These are phyloP conservation scores for Calyptomena viridis DNA, from an alignment of 2,113 vertebrate species.

Conservation along the genomic window DNA sequence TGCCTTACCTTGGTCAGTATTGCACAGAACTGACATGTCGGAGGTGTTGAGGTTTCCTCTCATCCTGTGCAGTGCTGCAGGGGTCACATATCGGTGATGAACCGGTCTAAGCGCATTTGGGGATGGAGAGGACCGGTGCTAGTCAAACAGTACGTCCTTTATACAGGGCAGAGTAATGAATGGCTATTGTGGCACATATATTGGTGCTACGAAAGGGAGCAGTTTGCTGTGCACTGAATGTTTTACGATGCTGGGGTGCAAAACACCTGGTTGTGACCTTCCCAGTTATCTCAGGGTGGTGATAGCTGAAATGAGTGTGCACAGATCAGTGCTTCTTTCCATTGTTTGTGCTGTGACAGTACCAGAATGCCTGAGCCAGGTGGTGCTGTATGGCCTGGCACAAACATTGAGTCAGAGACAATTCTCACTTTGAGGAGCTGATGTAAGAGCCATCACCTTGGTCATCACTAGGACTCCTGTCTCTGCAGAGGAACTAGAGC, in stretches of 20 bases:
- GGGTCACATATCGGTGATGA: neutral
- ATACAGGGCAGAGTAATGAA: fast-evolving
- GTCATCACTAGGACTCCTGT: neutral
- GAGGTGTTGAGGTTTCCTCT: neutral
- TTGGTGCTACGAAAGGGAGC: neutral
- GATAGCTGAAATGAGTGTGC: neutral
- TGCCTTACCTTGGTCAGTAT: neutral
- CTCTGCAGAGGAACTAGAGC: neutral
- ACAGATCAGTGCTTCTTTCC: neutral
- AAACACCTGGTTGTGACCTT: neutral
- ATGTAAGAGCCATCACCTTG: neutral
- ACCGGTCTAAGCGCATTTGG: neutral
- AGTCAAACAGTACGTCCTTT: neutral
- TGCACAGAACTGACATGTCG: neutral
- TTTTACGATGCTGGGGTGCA: neutral
- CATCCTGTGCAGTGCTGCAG: neutral
- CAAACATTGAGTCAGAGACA: neutral
- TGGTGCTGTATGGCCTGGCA: neutral
- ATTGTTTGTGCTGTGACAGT: neutral
- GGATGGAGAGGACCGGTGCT: neutral
- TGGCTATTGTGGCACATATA: neutral
- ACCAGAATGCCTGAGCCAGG: neutral
- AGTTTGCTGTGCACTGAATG: neutral
- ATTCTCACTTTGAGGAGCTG: neutral
- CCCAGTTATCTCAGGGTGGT: neutral